These are phyloP conservation scores for Drosophila kambysellisi DNA, from an alignment of 2,888 invertebrate genomes.

Conservation along the genomic window DNA sequence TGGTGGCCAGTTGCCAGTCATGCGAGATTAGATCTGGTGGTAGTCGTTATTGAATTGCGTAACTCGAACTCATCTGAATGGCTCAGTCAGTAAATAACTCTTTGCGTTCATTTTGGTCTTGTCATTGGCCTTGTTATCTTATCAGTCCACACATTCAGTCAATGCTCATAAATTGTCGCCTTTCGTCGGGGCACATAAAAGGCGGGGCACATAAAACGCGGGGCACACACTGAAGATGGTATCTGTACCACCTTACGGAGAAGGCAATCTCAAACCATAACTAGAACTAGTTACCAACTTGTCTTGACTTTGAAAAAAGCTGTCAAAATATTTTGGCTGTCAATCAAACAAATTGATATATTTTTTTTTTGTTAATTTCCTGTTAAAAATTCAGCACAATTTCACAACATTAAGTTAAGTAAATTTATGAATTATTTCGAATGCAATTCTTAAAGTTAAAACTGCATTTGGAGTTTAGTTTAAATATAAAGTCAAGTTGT, in stretches of 20 bases:
- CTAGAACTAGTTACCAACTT: constrained; percentile 8
- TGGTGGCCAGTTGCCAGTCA: background rate
- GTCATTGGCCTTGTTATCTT: constrained; percentile 44
- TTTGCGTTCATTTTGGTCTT: constrained; percentile 19
- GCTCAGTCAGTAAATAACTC: background rate
- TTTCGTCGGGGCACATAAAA: constrained; percentile 46
- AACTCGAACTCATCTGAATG: constrained; percentile 28
- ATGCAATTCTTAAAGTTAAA: background rate
- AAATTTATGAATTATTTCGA: background rate
- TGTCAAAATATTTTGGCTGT: constrained; percentile 3
- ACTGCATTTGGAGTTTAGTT: background rate
- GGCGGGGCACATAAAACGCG: constrained; percentile 23
- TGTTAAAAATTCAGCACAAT: background rate
- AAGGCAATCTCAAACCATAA: background rate
- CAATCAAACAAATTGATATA: constrained; percentile 12
- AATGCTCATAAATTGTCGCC: constrained; percentile 37
- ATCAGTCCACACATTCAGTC: constrained; percentile 26
- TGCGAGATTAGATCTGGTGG: constrained; percentile 7
- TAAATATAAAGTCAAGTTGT: constrained; percentile 1
- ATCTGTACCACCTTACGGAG: constrained; percentile 25
- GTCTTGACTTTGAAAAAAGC: too few relatives aligned
- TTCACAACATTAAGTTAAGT: background rate
- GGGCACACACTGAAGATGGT: constrained; percentile 31
- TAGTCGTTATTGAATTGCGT: constrained; percentile 18
- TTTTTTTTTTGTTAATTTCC: background rate